These are phyloP conservation scores for Nebria ingens DNA, from an alignment of 1,140 invertebrate species.

Conservation along the genomic window DNA sequence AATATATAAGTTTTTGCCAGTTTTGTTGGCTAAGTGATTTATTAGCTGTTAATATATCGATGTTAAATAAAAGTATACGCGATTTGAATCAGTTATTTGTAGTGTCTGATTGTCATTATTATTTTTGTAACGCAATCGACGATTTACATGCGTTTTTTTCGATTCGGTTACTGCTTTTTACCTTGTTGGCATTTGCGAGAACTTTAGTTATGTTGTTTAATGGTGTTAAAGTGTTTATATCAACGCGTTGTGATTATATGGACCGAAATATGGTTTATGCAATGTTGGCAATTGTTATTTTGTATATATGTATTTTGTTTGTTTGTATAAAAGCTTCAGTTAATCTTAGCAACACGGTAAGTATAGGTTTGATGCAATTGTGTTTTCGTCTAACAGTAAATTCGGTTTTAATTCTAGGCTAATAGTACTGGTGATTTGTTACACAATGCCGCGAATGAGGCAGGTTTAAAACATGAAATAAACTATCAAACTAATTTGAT, in stretches of 20 bases:
- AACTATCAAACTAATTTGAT: neutral
- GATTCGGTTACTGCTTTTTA: neutral
- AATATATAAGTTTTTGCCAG: neutral
- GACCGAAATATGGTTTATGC: neutral
- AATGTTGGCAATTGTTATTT: neutral
- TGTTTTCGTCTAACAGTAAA: neutral
- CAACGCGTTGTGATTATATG: neutral
- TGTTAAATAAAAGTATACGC: too few relatives aligned
- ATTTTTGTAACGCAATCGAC: neutral
- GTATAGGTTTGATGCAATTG: neutral
- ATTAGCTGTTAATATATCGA: too few relatives aligned
- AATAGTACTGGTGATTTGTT: neutral
- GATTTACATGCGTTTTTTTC: neutral
- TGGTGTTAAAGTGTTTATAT: neutral
- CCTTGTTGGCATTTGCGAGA: neutral
- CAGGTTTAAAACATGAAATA: neutral
- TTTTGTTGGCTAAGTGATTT: neutral
- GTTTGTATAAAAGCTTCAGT: neutral
- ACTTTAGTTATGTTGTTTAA: neutral
- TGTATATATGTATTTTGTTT: neutral
- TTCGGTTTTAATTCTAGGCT: neutral
- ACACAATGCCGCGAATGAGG: neutral
- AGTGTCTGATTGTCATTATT: neutral
- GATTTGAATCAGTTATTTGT: too few relatives aligned
- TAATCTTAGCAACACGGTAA: neutral